Evolutionary conservation across 92 coral and sea anemone genomes (phyloP), one percentile per base, ranked within the genome.

Genomic region (Virgularia gustaviana): DNA sequence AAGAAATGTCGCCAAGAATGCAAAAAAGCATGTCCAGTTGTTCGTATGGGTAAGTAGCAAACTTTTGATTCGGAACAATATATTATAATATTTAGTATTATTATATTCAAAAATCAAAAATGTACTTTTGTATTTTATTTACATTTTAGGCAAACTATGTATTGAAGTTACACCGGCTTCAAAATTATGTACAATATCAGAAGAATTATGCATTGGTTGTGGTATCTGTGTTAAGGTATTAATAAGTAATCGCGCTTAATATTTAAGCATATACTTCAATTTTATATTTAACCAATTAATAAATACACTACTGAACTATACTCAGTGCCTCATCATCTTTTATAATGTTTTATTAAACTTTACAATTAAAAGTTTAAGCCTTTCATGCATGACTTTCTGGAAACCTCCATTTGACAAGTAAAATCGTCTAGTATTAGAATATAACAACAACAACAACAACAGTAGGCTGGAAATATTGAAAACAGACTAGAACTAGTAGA

Each of bases 221-320:
- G 99, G 99, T 49, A 94, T 94, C 33, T 94, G 99, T 41, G 79
- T 86, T 8, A 94, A 94, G 96, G 99, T 94, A 90, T 25, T 4
- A 4, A 15, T 25, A 47, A 47, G 5, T 47, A 15, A 4, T 4
- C 15, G 22, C 18, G 22, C 15, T 4, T 4, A 47, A 20, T 1
- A 13, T 72, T 2, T 24, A 2, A 20, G 31, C 25, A 9, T 2
- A 10, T 8, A 1, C 36, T 15, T 15, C 45, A 2, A 2, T 39
- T 8, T 6, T 42, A 27, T 15, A 44, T 24, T 42, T 41, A 39
- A 32, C 39, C 11, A 11, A n/a, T n/a, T 43, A n/a, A n/a, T n/a
- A n/a, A n/a, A n/a, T n/a, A n/a, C n/a, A n/a, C n/a, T n/a, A n/a
- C n/a, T n/a, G n/a, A n/a, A n/a, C n/a, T n/a, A n/a, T n/a, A n/a